Conservation (phyloP, 2,113 vertebrate genomes). For the Ceyx melanurus region DNA sequence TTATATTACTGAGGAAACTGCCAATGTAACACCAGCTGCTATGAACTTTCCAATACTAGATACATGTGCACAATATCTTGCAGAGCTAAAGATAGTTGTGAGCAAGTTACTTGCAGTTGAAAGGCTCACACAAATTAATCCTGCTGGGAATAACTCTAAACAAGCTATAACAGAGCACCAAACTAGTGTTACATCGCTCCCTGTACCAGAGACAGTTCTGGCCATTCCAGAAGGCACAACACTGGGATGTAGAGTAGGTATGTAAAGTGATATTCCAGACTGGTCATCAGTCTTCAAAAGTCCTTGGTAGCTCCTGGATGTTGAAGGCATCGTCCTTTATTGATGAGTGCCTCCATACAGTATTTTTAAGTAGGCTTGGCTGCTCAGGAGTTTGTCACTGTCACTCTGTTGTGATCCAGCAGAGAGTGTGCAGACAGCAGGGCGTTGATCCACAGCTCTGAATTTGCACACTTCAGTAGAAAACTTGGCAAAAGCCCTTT, state of each 20-base stretch:
- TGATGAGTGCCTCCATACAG: neutral
- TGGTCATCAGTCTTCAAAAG: conserved; percentile 33
- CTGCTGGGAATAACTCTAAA: neutral
- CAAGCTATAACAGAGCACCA: neutral
- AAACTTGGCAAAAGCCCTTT: conserved; percentile 1
- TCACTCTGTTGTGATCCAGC: neutral
- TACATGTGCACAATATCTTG: conserved; percentile 18
- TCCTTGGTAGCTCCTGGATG: conserved; percentile 19
- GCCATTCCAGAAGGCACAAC: neutral
- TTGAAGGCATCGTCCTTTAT: conserved; percentile 15
- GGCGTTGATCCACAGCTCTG: conserved; percentile 5
- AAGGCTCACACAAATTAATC: neutral
- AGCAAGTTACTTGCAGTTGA: neutral
- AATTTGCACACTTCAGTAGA: conserved; percentile 13
- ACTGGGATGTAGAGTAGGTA: neutral
- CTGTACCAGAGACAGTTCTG: neutral
- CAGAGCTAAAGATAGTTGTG: neutral
- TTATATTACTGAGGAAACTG: neutral
- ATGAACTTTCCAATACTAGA: neutral
- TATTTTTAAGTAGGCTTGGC: conserved; percentile 1
- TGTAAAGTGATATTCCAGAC: neutral
- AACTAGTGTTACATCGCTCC: neutral
- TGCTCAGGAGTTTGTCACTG: conserved; percentile 23
- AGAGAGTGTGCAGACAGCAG: neutral
- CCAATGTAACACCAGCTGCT: neutral